phyloP scores from a whole-genome alignment of 1,140 invertebrate species.

The Triops cancriformis region DNA sequence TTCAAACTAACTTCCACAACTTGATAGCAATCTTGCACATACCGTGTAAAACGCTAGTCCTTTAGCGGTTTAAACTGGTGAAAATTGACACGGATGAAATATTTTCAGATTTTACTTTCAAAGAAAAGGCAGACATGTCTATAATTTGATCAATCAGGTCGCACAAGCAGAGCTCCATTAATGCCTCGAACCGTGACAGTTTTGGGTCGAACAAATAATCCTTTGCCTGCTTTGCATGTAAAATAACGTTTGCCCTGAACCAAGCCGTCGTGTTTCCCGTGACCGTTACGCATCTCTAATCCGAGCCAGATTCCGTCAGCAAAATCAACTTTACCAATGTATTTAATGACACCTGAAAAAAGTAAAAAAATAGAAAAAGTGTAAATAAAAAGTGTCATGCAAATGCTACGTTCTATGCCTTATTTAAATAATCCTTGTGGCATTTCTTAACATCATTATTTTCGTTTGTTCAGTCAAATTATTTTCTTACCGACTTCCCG shows the following conservation, averaged over 20 bases:
- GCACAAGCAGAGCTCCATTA: constrained; percentile 46
- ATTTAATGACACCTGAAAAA: constrained; percentile 39
- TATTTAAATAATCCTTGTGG: too few species aligned
- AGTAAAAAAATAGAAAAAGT: neutral
- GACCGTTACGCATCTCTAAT: constrained; percentile 43
- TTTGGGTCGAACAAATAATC: constrained; percentile 44
- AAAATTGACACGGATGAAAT: too few species aligned
- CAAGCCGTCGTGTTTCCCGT: constrained; percentile 46
- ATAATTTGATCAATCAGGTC: neutral
- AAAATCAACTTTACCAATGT: constrained; percentile 47
- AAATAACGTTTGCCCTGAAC: constrained; percentile 46
- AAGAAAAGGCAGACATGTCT: too few species aligned
- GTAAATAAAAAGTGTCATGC: neutral
- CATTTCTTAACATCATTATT: neutral
- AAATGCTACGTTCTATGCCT: too few species aligned
- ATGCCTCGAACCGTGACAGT: constrained; percentile 48
- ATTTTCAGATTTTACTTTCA: too few species aligned
- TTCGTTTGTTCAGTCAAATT: neutral
- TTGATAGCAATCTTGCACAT: too few species aligned
- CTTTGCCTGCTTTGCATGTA: constrained; percentile 42
- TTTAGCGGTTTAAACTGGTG: too few species aligned
- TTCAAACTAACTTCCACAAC: too few species aligned
- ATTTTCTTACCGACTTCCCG: constrained; percentile 33
- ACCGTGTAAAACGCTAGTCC: too few species aligned
- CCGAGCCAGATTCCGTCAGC: constrained; percentile 48